A percentile compares a stretch with the other conserved stretches of the same genome.
phyloP scores from a whole-genome alignment of 2,888 invertebrate genomes.

The Cryptocheilus praepositus region DNA sequence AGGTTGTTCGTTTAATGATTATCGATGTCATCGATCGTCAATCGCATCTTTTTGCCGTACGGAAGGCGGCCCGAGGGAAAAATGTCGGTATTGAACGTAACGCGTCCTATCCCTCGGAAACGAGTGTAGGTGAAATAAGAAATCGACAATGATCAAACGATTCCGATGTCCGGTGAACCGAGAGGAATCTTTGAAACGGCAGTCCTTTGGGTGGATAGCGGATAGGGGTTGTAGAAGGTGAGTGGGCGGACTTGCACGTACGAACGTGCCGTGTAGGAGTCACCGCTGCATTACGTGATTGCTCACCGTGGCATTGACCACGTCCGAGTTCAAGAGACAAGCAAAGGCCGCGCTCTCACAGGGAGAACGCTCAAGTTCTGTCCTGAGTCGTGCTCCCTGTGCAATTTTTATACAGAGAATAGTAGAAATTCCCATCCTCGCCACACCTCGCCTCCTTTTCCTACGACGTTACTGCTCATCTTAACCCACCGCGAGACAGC shows the following conservation, averaged over 20 bases:
- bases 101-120: no score
- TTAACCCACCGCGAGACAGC: not conserved
- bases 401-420: constrained; percentile 56
- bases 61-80: no score
- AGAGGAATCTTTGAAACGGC: constrained; percentile 6
- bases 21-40: no score
- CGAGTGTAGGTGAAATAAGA: no score
- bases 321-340: constrained; percentile 36
- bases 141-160: constrained; percentile 5
- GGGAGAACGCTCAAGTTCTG: constrained; percentile 29
- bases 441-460: constrained; percentile 7
- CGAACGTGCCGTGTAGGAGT: constrained; percentile 3
- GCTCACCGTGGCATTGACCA: constrained; percentile 42
- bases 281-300: constrained; percentile 67
- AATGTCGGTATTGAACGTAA: no score
- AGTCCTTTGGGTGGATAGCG: constrained; percentile 22
- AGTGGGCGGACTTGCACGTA: no score
- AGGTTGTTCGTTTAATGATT: no score
- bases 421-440: constrained; percentile 27
- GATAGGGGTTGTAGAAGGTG: not conserved
- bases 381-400: constrained; percentile 34
- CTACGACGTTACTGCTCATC: not conserved
- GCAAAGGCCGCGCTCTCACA: constrained; percentile 43
- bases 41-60: no score
- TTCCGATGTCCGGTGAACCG: not conserved